Evolutionary conservation across 1,140 invertebrate species (phyloP), one percentile per base, ranked within the genome.

Genomic region (Reticulitermes speratus): DNA sequence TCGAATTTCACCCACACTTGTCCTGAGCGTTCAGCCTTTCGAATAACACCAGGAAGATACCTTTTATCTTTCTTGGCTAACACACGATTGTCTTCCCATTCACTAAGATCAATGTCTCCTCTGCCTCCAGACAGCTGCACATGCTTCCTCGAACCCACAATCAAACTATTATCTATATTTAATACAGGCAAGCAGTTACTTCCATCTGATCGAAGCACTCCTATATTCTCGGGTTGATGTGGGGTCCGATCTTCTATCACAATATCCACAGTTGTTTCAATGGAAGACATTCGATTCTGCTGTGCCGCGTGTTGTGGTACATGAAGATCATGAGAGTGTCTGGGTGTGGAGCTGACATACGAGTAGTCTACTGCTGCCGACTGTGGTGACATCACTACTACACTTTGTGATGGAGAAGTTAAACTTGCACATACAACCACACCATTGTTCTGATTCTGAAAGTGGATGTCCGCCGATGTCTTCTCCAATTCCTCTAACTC

Each of bases 1-100:
- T 97, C 96, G 87, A 97, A 93, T 89, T 95, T 93, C 38, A 97
- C 94, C 84, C 94, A 93, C 87, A 97, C 93, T 90, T 95, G 93
- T 88, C 93, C 93, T 44, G 91, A 92, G 59, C 89, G 89, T 84
- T 91, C 92, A 59, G 93, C 94, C 90, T 93, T 93, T 87, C 93
- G 92, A 89, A 94, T 97, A 75, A 95, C 92, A 85, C 97, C 98
- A 8, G 97, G 97, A 88, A 96, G 94, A 93, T 98, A 99, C 87
- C 95, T 92, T 82, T 94, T 94, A 87, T 95, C 94, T 89, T 94
- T 94, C 91, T 96, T 97, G 82, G 98, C 97, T 88, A 99, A 92
- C 88, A 98, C 96, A 88, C 97, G 92, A 90, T 98, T 97, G 89
- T 97, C 96, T 87, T 95, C 94, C 97, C 97, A 99, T 90, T 98